phyloP scores from a whole-genome alignment of 2,797 vertebrate genomes.

The Trachurus trachurus region DNA sequence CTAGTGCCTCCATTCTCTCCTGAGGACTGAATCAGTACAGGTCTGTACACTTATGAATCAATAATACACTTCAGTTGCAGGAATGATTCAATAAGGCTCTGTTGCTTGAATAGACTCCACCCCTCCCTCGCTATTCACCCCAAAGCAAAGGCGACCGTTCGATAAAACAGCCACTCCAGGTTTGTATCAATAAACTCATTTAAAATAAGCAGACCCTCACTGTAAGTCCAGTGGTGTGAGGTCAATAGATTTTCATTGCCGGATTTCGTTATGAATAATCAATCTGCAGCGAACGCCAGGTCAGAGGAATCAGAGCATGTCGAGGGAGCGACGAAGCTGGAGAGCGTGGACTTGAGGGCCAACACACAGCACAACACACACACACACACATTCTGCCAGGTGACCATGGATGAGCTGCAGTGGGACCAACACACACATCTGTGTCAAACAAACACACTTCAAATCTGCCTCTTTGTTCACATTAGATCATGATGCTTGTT shows the following conservation, averaged over 20 bases:
- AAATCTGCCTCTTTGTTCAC: background rate
- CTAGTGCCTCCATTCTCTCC: conserved; percentile 10
- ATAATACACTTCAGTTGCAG: conserved; percentile 62
- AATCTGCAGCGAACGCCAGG: conserved; percentile 5
- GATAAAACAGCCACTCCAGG: conserved; percentile 54
- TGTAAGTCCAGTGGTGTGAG: conserved; percentile 23
- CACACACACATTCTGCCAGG: background rate
- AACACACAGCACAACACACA: background rate
- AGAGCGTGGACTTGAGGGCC: background rate
- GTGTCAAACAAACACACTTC: conserved; percentile 8
- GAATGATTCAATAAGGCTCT: conserved; percentile 63
- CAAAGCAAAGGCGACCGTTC: conserved; percentile 2
- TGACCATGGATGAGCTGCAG: conserved; percentile 3
- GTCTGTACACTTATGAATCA: conserved; percentile 66
- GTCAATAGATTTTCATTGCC: conserved; percentile 42
- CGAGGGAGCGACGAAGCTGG: background rate
- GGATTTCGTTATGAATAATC: conserved; percentile 36
- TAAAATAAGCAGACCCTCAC: background rate
- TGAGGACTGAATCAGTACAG: conserved; percentile 48
- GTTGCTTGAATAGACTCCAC: conserved; percentile 49
- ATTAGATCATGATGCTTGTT: background rate
- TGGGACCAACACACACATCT: background rate
- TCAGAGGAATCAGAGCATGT: conserved; percentile 40
- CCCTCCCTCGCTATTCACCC: conserved; percentile 5
- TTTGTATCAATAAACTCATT: conserved; percentile 69